Percentiles rank a stretch among this genome's conserved stretches.
Evolutionary conservation across 2,113 vertebrate genomes (phyloP).

Genomic region (Hemibagrus wyckioides): DNA sequence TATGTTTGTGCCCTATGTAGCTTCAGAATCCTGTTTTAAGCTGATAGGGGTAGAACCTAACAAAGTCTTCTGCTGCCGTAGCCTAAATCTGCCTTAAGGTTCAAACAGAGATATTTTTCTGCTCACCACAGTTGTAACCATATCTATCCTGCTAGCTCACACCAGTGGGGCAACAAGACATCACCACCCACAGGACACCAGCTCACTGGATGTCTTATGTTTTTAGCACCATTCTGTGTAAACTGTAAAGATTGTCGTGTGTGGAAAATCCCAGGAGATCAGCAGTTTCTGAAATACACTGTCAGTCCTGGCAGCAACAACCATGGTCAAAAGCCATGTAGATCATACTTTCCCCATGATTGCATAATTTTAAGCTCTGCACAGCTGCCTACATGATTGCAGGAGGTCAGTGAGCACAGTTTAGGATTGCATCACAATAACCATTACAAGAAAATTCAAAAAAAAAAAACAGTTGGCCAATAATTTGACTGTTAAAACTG

Average conservation of each 20-base stretch:
- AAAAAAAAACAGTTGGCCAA: no score
- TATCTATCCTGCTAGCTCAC: background rate
- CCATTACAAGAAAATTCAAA: background rate
- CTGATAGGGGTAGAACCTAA: background rate
- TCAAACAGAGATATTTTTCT: background rate
- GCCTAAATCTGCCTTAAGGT: background rate
- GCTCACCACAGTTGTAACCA: background rate
- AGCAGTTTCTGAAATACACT: background rate
- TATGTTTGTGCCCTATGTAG: background rate
- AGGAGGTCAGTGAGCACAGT: background rate
- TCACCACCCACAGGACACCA: background rate
- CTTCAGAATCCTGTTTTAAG: background rate
- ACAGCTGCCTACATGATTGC: background rate
- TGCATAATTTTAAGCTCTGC: background rate
- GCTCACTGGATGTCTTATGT: background rate
- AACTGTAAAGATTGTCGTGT: background rate
- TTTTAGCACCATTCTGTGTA: background rate
- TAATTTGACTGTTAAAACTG: background rate
- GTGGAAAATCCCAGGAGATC: background rate
- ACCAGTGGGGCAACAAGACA: background rate
- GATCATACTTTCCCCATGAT: background rate
- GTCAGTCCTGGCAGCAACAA: background rate
- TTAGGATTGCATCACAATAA: background rate
- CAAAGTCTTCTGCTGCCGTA: background rate
- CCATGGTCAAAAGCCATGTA: background rate